Percentiles rank a stretch among this genome's conserved stretches.
phyloP scores from a whole-genome alignment of 35 echinoderm and acorn worm genomes.

The Patiria miniata region DNA sequence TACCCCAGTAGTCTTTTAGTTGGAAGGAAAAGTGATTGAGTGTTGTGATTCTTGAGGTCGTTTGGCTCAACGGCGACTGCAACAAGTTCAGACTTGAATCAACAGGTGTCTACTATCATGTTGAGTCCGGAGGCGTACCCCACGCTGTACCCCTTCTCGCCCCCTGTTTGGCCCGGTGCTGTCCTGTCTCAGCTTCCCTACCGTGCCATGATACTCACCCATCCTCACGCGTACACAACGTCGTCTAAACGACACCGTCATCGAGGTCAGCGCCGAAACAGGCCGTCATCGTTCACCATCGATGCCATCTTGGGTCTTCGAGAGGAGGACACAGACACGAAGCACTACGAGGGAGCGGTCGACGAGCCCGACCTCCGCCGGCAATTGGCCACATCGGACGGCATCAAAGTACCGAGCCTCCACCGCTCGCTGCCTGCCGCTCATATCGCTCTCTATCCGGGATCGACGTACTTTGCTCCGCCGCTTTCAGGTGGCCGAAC shows the following conservation, averaged over 20 bases:
- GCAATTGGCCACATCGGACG: too few relatives aligned
- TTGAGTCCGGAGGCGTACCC: not conserved
- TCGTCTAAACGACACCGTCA: not conserved
- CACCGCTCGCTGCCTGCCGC: too few relatives aligned
- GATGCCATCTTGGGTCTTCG: constrained; percentile 16
- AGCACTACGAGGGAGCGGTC: not conserved
- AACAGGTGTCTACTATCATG: not conserved
- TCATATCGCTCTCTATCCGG: too few relatives aligned
- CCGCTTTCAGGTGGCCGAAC: too few relatives aligned
- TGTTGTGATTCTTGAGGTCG: not conserved
- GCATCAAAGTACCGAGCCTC: too few relatives aligned
- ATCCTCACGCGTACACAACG: not conserved
- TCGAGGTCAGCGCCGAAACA: not conserved
- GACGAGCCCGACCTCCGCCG: too few relatives aligned
- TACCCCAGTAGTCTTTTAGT: not conserved
- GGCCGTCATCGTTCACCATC: not conserved
- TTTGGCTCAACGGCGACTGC: not conserved
- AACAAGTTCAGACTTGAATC: not conserved
- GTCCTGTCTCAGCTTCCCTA: not conserved
- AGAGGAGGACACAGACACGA: not conserved
- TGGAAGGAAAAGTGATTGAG: not conserved
- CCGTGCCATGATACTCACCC: not conserved
- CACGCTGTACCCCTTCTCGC: not conserved
- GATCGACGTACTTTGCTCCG: too few relatives aligned
- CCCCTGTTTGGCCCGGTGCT: not conserved